phyloP scores from a whole-genome alignment of 2,888 invertebrate species.

The Acrobeloides nanus region DNA sequence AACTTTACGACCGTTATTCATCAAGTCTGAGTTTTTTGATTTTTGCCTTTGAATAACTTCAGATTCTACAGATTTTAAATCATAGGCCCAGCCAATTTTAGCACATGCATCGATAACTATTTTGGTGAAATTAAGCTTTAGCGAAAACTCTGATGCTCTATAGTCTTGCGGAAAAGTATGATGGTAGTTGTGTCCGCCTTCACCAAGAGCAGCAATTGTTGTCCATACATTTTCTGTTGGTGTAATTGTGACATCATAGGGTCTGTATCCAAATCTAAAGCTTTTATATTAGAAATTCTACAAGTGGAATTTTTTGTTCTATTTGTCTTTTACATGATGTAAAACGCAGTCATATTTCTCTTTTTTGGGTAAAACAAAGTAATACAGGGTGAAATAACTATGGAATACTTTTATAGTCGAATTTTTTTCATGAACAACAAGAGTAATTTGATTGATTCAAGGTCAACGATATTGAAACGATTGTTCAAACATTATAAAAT shows the following conservation, averaged over 20 bases:
- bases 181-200: constrained; percentile 51
- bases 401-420: background rate
- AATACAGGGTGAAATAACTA: background rate
- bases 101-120: constrained; percentile 41
- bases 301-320: no score
- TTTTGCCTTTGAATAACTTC: constrained; percentile 34
- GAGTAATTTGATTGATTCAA: no score
- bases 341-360: no score
- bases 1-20: background rate
- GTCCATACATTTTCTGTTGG: constrained; percentile 47
- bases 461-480: no score
- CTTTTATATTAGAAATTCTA: no score
- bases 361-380: no score
- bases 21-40: background rate
- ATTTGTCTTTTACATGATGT: no score
- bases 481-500: no score
- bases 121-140: constrained; percentile 44
- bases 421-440: no score
- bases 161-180: constrained; percentile 58
- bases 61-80: constrained; percentile 30
- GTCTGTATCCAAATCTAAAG: constrained; percentile 70
- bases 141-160: constrained; percentile 52
- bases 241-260: constrained; percentile 69
- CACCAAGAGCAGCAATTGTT: constrained; percentile 45
- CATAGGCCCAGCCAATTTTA: constrained; percentile 44